Evolutionary conservation across 2,797 vertebrate genomes (phyloP).

Genomic region (Rhabdophis nuchalis): DNA sequence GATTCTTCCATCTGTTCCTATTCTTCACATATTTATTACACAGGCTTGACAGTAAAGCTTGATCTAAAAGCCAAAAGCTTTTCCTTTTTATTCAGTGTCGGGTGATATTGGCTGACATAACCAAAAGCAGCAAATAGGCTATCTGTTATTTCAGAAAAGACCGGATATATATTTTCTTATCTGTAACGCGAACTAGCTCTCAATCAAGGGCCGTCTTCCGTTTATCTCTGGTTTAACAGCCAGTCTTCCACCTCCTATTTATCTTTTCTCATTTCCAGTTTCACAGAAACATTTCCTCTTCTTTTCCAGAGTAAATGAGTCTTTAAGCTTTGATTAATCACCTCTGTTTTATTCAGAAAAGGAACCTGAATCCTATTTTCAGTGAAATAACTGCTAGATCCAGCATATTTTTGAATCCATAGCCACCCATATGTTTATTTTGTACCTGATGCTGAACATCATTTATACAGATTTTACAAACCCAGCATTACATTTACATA

Average conservation of each 20-base stretch:
- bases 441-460: constrained; percentile 8
- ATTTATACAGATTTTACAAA: constrained; percentile 19
- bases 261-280: constrained; percentile 3
- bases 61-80: constrained; percentile 29
- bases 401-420: not conserved
- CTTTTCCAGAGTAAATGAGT: constrained; percentile 4
- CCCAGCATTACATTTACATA: constrained; percentile 20
- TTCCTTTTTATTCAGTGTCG: constrained; percentile 39
- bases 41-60: constrained; percentile 5
- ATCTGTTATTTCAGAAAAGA: not conserved
- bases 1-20: constrained; percentile 47
- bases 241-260: constrained; percentile 2
- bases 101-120: constrained; percentile 24
- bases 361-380: constrained; percentile 1
- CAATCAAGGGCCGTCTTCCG: constrained; percentile 1
- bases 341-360: not conserved
- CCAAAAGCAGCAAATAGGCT: constrained; percentile 9
- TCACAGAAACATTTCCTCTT: not conserved
- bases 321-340: constrained; percentile 17
- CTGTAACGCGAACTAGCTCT: constrained; percentile 6
- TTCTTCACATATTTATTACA: constrained; percentile 18
- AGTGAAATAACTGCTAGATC: not conserved
- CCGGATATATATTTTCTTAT: not conserved
- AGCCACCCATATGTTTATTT: constrained; percentile 9
- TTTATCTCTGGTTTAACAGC: constrained; percentile 33